phyloP scores from a whole-genome alignment of 2,113 vertebrate species.

The Zosterops pallidus region DNA sequence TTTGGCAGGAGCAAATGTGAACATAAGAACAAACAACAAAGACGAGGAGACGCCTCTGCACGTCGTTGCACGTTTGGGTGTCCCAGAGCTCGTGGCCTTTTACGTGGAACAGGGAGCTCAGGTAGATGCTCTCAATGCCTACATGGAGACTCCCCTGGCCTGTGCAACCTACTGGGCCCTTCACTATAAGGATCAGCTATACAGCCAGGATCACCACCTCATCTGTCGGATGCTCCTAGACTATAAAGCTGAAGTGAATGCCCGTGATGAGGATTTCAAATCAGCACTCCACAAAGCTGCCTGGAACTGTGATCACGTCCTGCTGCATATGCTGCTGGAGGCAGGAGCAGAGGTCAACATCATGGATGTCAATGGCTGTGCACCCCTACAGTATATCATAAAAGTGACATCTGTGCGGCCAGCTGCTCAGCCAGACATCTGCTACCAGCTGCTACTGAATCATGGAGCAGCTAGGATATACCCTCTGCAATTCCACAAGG shows the following conservation, averaged over 20 bases:
- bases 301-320: constrained; percentile 92
- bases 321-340: constrained; percentile 91
- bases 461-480: constrained; percentile 87
- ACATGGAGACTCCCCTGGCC: constrained; percentile 88
- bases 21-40: constrained; percentile 81
- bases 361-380: constrained; percentile 93
- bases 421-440: constrained; percentile 81
- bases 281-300: constrained; percentile 92
- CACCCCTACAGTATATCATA: constrained; percentile 89
- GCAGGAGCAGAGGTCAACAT: constrained; percentile 83
- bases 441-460: constrained; percentile 92
- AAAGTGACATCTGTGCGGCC: constrained; percentile 87
- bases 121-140: constrained; percentile 81
- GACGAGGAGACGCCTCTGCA: constrained; percentile 90
- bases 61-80: constrained; percentile 80
- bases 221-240: constrained; percentile 88
- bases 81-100: constrained; percentile 85
- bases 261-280: constrained; percentile 87
- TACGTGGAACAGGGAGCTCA: constrained; percentile 83
- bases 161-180: constrained; percentile 88
- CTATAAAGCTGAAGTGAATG: constrained; percentile 83
- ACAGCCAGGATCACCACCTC: constrained; percentile 86
- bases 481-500: constrained; percentile 96
- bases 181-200: constrained; percentile 84
- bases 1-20: constrained; percentile 85